Percentiles rank a stretch among this genome's conserved stretches.
These are phyloP conservation scores for Euzophera pinguis DNA, from an alignment of 2,888 invertebrate genomes.

Conservation along the genomic window DNA sequence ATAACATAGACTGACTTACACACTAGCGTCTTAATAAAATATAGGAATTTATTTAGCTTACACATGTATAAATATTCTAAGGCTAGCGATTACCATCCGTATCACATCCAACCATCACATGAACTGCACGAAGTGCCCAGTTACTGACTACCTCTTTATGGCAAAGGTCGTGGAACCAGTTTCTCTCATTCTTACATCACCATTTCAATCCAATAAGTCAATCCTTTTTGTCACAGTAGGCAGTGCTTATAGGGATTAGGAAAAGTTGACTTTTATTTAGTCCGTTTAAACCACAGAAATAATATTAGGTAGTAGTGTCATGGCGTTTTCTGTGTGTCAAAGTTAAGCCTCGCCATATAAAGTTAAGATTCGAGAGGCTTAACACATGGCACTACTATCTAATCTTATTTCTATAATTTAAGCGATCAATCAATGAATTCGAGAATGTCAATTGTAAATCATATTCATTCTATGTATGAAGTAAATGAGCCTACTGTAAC, in stretches of 20 bases:
- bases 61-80: constrained; percentile 41
- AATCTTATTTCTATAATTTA: no score
- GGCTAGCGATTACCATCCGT: constrained; percentile 44
- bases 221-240: background rate
- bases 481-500: background rate
- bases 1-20: constrained; percentile 43
- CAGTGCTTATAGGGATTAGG: no score
- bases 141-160: background rate
- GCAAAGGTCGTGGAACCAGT: background rate
- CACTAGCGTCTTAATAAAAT: constrained; percentile 62
- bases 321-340: no score
- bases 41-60: constrained; percentile 73
- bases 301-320: no score
- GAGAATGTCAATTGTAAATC: no score
- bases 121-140: constrained; percentile 21
- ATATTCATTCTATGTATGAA: no score
- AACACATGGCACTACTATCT: no score
- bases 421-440: no score
- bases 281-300: no score
- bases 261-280: no score
- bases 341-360: no score
- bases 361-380: no score
- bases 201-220: background rate
- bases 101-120: constrained; percentile 75
- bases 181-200: constrained; percentile 3